Conservation (phyloP, 2,888 invertebrate species). For the Oscheius myriophilus region DNA sequence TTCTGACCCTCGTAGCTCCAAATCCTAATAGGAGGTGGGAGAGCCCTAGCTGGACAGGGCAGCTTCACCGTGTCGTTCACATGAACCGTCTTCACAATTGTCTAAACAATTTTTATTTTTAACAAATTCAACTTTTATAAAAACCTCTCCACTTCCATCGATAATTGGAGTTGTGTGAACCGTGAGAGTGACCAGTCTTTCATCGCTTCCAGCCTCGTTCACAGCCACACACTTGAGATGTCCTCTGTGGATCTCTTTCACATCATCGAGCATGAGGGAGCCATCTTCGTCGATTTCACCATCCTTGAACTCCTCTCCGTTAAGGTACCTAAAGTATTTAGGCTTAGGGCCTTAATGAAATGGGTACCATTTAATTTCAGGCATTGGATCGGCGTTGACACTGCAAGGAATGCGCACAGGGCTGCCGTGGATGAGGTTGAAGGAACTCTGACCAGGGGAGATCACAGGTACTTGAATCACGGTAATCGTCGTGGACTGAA, state of each 20-base stretch:
- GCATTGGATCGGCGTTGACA: conserved; percentile 59
- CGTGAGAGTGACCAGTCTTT: conserved; percentile 67
- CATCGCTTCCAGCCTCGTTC: conserved; percentile 63
- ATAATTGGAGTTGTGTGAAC: conserved; percentile 67
- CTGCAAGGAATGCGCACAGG: conserved; percentile 63
- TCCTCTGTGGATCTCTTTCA: conserved; percentile 37
- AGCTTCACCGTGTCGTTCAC: conserved; percentile 63
- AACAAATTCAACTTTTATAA: neutral
- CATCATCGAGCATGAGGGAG: conserved; percentile 54
- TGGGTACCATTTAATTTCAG: conserved; percentile 64
- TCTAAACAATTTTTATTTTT: conserved; percentile 33
- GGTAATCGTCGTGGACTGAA: conserved; percentile 40
- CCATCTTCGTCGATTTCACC: conserved; percentile 61
- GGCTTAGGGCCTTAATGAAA: no score
- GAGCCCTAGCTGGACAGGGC: conserved; percentile 67
- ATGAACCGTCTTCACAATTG: conserved; percentile 49
- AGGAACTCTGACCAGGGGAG: conserved; percentile 61
- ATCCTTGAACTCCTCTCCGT: conserved; percentile 54
- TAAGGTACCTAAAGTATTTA: conserved; percentile 46
- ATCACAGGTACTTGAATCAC: conserved; percentile 61
- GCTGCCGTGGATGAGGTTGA: conserved; percentile 65
- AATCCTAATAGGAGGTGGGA: conserved; percentile 65
- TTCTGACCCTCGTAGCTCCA: conserved; percentile 67
- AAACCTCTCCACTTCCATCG: conserved; percentile 39
- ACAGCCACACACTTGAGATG: conserved; percentile 60